phyloP scores from a whole-genome alignment of 2,797 vertebrate species.

The Chelonia mydas region DNA sequence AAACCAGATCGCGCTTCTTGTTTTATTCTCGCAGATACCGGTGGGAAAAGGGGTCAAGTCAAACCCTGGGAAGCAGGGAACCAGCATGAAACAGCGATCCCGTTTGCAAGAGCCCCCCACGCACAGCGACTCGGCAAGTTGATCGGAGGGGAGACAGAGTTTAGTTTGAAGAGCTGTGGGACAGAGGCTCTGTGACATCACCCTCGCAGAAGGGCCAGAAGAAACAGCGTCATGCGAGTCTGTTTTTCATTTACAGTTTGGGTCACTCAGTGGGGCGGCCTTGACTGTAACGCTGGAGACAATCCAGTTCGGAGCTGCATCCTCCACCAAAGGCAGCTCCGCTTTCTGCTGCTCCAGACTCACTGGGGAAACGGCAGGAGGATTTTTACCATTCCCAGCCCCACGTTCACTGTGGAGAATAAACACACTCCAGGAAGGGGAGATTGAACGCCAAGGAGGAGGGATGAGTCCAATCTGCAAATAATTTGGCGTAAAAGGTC shows the following conservation, averaged over 20 bases:
- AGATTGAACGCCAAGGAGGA: background rate
- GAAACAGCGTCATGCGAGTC: slow-evolving; percentile 46
- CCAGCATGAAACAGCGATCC: background rate
- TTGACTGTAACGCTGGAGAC: slow-evolving; percentile 58
- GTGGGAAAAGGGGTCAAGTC: background rate
- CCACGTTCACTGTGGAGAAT: background rate
- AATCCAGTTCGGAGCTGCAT: slow-evolving; percentile 54
- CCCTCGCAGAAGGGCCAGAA: slow-evolving; percentile 63
- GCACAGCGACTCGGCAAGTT: slow-evolving; percentile 43
- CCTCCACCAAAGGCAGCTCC: slow-evolving; percentile 49
- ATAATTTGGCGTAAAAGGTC: background rate
- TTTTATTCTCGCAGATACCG: slow-evolving; percentile 13
- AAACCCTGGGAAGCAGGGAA: slow-evolving; percentile 27
- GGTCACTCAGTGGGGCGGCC: slow-evolving; percentile 56
- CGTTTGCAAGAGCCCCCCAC: background rate
- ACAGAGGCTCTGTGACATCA: slow-evolving; percentile 76
- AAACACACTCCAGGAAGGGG: background rate
- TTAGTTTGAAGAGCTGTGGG: slow-evolving; percentile 11
- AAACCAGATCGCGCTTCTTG: slow-evolving; percentile 37
- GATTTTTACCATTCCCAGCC: background rate
- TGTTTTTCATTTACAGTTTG: slow-evolving; percentile 80
- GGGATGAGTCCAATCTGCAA: slow-evolving; percentile 54
- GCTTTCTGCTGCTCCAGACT: slow-evolving; percentile 16
- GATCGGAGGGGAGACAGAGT: background rate
- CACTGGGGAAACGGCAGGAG: background rate